These are phyloP conservation scores for Homalodisca vitripennis DNA, from an alignment of 1,140 invertebrate genomes.

Conservation along the genomic window DNA sequence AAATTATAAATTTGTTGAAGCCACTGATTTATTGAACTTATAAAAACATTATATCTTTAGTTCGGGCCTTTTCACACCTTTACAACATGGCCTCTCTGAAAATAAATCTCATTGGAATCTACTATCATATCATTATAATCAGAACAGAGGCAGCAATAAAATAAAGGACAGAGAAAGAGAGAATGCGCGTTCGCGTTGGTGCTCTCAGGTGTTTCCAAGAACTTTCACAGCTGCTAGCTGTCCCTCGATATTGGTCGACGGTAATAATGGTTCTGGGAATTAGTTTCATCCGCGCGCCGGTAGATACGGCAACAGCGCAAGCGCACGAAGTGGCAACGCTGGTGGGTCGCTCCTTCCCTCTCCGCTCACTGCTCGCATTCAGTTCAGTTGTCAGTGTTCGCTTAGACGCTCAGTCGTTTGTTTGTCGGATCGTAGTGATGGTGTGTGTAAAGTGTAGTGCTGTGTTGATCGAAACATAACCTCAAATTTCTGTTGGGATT, in stretches of 20 bases:
- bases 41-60: too few species aligned
- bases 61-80: too few species aligned
- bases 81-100: too few species aligned
- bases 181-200: too few species aligned
- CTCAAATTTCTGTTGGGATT: not conserved
- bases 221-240: too few species aligned
- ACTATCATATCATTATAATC: too few species aligned
- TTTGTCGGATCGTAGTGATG: not conserved
- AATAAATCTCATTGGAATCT: too few species aligned
- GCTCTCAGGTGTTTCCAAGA: too few species aligned
- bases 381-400: not conserved
- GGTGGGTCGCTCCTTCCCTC: not conserved
- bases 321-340: not conserved
- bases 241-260: not conserved
- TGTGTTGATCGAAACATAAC: not conserved
- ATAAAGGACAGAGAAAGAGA: too few species aligned
- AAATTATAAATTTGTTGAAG: too few species aligned
- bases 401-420: slow-evolving; percentile 16
- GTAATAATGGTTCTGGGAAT: slow-evolving; percentile 17
- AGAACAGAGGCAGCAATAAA: too few species aligned
- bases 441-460: not conserved
- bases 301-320: slow-evolving; percentile 1
- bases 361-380: not conserved
- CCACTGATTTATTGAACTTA: too few species aligned
- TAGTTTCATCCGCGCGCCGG: not conserved